Evolutionary conservation across 2,888 invertebrate species (phyloP).

Genomic region (Oithona nana): DNA sequence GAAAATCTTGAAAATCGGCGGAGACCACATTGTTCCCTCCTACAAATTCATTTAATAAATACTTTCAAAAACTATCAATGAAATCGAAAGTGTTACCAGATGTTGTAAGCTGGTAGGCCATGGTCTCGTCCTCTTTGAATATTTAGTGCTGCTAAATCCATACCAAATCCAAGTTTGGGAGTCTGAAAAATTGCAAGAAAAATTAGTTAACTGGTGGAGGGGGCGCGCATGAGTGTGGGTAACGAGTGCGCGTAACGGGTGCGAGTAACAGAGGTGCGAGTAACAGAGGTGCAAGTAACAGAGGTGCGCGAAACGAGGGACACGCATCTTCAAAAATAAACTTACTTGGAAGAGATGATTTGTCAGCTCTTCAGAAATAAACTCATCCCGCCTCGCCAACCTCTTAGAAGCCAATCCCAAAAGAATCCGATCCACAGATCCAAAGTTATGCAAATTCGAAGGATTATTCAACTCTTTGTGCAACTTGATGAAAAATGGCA

Average conservation of each 20-base stretch:
- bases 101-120: slow-evolving; percentile 24
- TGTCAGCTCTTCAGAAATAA: slow-evolving; percentile 56
- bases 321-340: slow-evolving; percentile 8
- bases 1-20: slow-evolving; percentile 21
- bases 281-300: too few species aligned
- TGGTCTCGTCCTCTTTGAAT: slow-evolving; percentile 25
- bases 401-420: slow-evolving; percentile 57
- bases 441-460: slow-evolving; percentile 45
- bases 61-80: too few species aligned
- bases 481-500: slow-evolving; percentile 35
- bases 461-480: slow-evolving; percentile 49
- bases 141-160: slow-evolving; percentile 24
- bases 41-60: not conserved
- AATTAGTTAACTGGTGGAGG: not conserved
- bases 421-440: slow-evolving; percentile 55
- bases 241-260: too few species aligned
- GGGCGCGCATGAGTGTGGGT: too few species aligned
- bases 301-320: not conserved
- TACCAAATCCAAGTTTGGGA: slow-evolving; percentile 20
- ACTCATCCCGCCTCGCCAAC: slow-evolving; percentile 58
- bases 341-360: slow-evolving; percentile 61
- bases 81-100: slow-evolving; percentile 20
- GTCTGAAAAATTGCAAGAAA: not conserved
- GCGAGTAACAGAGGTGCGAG: too few species aligned
- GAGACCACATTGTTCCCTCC: slow-evolving; percentile 23